A percentile compares a stretch with the other conserved stretches of the same genome.
phyloP scores from a whole-genome alignment of 1,140 invertebrate species.

The Drosophila arizonae region DNA sequence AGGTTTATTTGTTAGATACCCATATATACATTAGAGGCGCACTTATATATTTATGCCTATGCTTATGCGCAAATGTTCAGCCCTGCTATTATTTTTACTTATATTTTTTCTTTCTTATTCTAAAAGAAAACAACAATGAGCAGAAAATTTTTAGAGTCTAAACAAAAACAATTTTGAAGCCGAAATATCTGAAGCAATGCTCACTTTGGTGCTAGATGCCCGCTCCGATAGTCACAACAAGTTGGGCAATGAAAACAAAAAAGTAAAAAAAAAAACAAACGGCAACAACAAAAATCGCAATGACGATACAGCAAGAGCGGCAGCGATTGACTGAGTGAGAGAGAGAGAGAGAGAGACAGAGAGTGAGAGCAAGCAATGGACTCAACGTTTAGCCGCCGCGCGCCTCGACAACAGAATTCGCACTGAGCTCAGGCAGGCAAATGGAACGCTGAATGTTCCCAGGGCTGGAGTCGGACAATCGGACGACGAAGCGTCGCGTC shows the following conservation, averaged over 20 bases:
- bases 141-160: background rate
- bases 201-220: conserved; percentile 5
- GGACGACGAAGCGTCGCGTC: background rate
- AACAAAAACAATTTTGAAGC: background rate
- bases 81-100: too few relatives aligned
- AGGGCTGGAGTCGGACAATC: conserved; percentile 19
- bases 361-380: conserved; percentile 7
- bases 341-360: background rate
- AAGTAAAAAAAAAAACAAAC: background rate
- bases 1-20: too few relatives aligned
- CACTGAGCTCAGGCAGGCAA: conserved; percentile 53
- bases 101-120: background rate
- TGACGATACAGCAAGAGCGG: too few relatives aligned
- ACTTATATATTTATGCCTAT: too few relatives aligned
- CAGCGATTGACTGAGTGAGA: background rate
- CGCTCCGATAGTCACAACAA: conserved; percentile 2
- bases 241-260: background rate
- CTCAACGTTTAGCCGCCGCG: conserved; percentile 36
- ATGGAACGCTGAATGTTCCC: conserved; percentile 18
- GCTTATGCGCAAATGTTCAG: too few relatives aligned
- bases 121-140: background rate
- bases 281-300: conserved; percentile 2
- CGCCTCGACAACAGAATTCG: conserved; percentile 64
- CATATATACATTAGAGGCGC: too few relatives aligned
- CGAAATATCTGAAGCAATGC: background rate